Percentiles rank a stretch among this genome's conserved stretches.
Evolutionary conservation across 2,797 vertebrate genomes (phyloP).

Genomic region (Melanotaenia nigrans): DNA sequence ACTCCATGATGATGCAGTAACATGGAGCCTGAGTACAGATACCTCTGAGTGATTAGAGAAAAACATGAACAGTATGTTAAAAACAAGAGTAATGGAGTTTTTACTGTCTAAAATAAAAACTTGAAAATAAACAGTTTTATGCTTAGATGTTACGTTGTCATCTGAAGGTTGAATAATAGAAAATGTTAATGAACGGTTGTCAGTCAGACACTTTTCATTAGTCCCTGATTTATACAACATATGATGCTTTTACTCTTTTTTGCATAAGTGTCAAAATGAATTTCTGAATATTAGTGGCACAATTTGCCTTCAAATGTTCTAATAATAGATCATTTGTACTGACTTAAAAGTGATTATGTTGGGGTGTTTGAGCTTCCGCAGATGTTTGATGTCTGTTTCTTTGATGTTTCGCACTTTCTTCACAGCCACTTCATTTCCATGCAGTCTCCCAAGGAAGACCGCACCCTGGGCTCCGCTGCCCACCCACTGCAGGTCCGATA

Average conservation of each 20-base stretch:
- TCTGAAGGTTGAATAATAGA: not conserved
- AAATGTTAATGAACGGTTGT: not conserved
- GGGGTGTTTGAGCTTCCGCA: constrained; percentile 94
- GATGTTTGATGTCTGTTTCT: constrained; percentile 96
- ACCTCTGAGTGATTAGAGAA: constrained; percentile 80
- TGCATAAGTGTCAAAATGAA: not conserved
- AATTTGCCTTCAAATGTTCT: not conserved
- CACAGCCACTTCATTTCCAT: constrained; percentile 94
- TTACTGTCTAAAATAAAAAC: not conserved
- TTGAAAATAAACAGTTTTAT: not conserved
- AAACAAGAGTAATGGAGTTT: not conserved
- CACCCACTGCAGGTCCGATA: constrained; percentile 98
- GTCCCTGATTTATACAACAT: not conserved
- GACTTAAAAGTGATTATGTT: constrained; percentile 98
- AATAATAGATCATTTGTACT: constrained; percentile 55
- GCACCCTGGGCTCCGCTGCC: constrained; percentile 96
- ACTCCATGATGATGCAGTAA: constrained; percentile 99
- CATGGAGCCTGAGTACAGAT: constrained; percentile 98
- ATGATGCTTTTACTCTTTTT: not conserved
- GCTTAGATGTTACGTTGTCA: not conserved
- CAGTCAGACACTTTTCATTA: not conserved
- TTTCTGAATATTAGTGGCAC: not conserved
- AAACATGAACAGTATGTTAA: not conserved
- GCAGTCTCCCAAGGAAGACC: constrained; percentile 94
- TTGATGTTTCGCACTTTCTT: constrained; percentile 97